Evolutionary conservation across 2,888 invertebrate species (phyloP), one percentile per base, ranked within the genome.

Genomic region (Cyclophora punctaria): DNA sequence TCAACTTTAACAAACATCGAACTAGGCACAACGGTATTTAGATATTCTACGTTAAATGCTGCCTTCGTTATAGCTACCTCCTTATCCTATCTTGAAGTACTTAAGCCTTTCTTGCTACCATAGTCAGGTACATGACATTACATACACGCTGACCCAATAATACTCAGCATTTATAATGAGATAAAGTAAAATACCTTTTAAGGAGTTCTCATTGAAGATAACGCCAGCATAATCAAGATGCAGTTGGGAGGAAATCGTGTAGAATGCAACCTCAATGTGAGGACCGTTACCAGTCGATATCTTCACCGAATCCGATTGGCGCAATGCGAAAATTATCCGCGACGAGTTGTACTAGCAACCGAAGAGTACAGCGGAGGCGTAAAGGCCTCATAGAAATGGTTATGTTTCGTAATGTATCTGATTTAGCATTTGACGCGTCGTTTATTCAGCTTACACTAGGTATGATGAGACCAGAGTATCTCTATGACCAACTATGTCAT

Each of bases 281-380:
- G 73, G 71, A 84, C 84, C 83, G 82, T 86, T 84, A 83, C 77
- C 61, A 73, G 73, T 67, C 72, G 76, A 78, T 80, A 83, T 83
- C 79, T 59, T 53, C 71, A 78, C 73, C 75, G 75, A 80, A 82
- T 79, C 76, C 77, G 78, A 84, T 83, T 80, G 77, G 67, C 70
- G 80, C 83, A 83, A 80, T 81, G 83, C 78, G 83, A 86, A 85
- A 84, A 85, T 82, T 84, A 85, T 83, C 81, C 78, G 66, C 74
- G 72, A 58, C 61, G 52, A 59, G 50, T 55, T 44, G 41, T 59
- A 57, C 57, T 50, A 53, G 54, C 53, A 44, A 63, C 60, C 50
- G 57, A 63, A 57, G 66, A 65, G 72, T 75, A 75, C 69, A 73
- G 73, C 73, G 78, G 75, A 80, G 80, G 83, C 81, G 82, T 82